Base-by-base conservation (phyloP, 1,140 invertebrate species). In the Lasioglossum baleicum region DNA sequence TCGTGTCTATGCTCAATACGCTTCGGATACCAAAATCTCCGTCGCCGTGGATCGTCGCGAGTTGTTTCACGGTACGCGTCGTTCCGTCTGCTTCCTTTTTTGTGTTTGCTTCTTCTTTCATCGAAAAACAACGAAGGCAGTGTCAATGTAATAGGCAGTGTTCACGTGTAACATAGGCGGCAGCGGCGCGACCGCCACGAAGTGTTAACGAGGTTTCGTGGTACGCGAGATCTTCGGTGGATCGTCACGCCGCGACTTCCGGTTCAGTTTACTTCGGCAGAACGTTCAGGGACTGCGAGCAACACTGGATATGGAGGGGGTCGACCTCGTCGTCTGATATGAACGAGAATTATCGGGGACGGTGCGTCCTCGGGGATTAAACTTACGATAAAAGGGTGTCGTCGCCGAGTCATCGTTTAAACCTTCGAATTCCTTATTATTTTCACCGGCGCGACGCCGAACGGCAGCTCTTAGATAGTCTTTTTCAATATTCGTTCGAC, bases 1-100 rank as follows among this genome's bases (percentile, higher is more conserved):
- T 80, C 71, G 85, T 87, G 85, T 86, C 44, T 82, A 87, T 82
- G 86, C 85, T 87, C 84, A 86, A 87, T 81, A 78, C 84, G 74
- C 63, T 65, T 86, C 42, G 82, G 72, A 40, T 77, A 85, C 81
- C 69, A 73, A 80, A 80, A 73, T 69, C 35, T 44, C 65, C 2
- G 17, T 58, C 68, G 44, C 71, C 76, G 65, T 67, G 69, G 83
- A 85, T 86, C 84, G 84, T 86, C 80, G 61, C 73, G 64, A 83
- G 60, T 44, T 79, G 64, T 71, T 81, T 26, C 26, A 26, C 60
- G 78, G 60, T 75, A 67, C 64, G n/a, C 61, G 69, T 58, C 7
- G 11, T 5, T 22, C 13, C 31, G 44, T 5, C 15, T 20, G 22
- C 20, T 44, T 44, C 44, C 5, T 5, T 48, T n/a, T 5, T 64